These are phyloP conservation scores for Tribolium castaneum DNA, from an alignment of 1,140 invertebrate genomes.

Conservation along the genomic window DNA sequence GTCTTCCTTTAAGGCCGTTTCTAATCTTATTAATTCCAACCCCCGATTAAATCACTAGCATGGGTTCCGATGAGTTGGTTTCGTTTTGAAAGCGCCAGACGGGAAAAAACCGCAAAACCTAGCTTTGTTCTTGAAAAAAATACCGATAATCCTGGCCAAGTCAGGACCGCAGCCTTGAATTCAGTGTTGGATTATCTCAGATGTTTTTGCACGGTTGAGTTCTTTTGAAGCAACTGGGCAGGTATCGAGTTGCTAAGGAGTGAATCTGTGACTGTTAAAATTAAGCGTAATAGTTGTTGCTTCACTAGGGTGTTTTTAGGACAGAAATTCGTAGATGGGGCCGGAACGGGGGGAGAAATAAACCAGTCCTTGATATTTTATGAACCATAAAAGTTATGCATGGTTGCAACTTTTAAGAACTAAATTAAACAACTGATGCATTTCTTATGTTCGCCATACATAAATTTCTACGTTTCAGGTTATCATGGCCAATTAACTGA, in stretches of 20 bases:
- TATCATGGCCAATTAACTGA: constrained; percentile 11
- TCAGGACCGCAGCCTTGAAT: constrained; percentile 22
- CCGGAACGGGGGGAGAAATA: constrained; percentile 27
- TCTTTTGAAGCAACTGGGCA: constrained; percentile 13
- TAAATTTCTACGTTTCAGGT: constrained; percentile 23
- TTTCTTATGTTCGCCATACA: constrained; percentile 37
- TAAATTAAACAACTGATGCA: constrained; percentile 44
- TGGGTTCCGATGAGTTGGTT: neutral
- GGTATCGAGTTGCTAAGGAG: constrained; percentile 12
- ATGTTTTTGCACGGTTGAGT: constrained; percentile 16
- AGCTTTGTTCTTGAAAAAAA: neutral
- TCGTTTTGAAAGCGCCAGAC: too few species aligned
- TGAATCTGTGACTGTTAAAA: constrained; percentile 14
- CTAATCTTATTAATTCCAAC: constrained; percentile 23
- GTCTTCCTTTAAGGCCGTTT: neutral
- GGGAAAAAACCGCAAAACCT: too few species aligned
- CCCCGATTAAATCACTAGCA: constrained; percentile 8
- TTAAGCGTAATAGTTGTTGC: neutral
- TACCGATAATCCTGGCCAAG: neutral
- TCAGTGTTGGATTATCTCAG: constrained; percentile 12
- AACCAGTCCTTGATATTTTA: constrained; percentile 46
- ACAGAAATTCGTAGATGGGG: neutral
- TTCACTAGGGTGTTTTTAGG: too few species aligned
- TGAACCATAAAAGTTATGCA: constrained; percentile 45
- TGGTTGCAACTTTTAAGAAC: constrained; percentile 43